These are phyloP conservation scores for Leptestheria dahalacensis DNA, from an alignment of 1,140 invertebrate species.

Conservation along the genomic window DNA sequence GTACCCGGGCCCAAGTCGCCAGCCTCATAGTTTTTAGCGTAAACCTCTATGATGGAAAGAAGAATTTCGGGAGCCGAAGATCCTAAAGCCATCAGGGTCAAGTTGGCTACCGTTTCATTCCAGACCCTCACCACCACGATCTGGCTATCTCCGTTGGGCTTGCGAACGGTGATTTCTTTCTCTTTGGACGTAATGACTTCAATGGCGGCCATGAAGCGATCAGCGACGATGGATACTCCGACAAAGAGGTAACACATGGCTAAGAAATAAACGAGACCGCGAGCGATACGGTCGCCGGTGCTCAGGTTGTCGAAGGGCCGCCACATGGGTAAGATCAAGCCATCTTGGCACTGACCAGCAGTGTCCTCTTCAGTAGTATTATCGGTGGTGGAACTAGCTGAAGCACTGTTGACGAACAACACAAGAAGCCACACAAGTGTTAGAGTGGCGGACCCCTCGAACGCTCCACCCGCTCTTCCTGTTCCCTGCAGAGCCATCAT, in stretches of 20 bases:
- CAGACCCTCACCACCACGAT: conserved; percentile 68
- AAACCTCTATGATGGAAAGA: conserved; percentile 90
- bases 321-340: conserved; percentile 73
- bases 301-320: conserved; percentile 49
- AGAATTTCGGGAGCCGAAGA: conserved; percentile 97
- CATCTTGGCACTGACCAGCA: conserved; percentile 42
- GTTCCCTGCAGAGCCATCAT: background rate
- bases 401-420: background rate
- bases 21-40: conserved; percentile 78
- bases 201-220: conserved; percentile 97
- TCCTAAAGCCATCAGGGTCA: conserved; percentile 97
- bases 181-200: conserved; percentile 98
- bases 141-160: conserved; percentile 54
- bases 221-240: conserved; percentile 95
- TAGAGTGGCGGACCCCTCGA: background rate
- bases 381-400: background rate
- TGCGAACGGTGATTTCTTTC: conserved; percentile 72
- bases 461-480: too few relatives aligned
- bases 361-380: background rate
- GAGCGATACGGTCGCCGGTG: conserved; percentile 45
- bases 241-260: conserved; percentile 87
- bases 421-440: background rate
- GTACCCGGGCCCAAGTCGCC: conserved; percentile 94
- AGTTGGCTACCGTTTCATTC: conserved; percentile 98
- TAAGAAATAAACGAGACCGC: conserved; percentile 82